These are phyloP conservation scores for Flabesymbios commensalis DNA, from an alignment of 2,888 invertebrate species.

Conservation along the genomic window DNA sequence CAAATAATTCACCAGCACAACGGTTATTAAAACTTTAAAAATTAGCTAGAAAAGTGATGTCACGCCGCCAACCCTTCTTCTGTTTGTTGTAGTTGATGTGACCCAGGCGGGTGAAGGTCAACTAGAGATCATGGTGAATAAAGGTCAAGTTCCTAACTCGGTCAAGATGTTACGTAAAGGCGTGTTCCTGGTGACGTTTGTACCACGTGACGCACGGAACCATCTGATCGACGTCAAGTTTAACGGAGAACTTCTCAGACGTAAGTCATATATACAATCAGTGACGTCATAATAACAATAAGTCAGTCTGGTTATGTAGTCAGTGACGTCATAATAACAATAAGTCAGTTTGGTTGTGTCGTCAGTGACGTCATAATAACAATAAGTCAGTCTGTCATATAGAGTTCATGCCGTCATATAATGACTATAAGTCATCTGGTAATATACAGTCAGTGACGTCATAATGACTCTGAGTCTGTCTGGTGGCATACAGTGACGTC, in stretches of 20 bases:
- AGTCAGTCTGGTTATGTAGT: no score
- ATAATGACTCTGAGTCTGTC: no score
- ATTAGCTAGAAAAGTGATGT: no score
- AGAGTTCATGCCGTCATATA: no score
- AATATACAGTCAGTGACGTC: no score
- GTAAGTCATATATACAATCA: constrained; percentile 41
- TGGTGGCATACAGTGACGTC: no score
- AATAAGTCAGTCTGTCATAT: no score
- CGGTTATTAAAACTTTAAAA: no score
- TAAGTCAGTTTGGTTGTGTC: background rate
- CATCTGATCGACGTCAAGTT: constrained; percentile 85
- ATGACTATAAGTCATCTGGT: no score
- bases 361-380: no score
- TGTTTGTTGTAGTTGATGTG: constrained; percentile 90
- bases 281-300: background rate
- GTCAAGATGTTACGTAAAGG: constrained; percentile 63
- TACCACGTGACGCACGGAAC: constrained; percentile 83
- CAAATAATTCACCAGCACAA: no score
- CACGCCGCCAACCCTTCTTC: no score
- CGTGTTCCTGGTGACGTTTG: constrained; percentile 84
- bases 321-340: background rate
- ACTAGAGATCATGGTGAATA: constrained; percentile 98
- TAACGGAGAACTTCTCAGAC: constrained; percentile 64
- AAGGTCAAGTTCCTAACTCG: constrained; percentile 96
- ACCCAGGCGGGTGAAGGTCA: constrained; percentile 98